A percentile compares a stretch with the other conserved stretches of the same genome.
Conservation (phyloP, 2,113 vertebrate species). For the Bucco capensis region DNA sequence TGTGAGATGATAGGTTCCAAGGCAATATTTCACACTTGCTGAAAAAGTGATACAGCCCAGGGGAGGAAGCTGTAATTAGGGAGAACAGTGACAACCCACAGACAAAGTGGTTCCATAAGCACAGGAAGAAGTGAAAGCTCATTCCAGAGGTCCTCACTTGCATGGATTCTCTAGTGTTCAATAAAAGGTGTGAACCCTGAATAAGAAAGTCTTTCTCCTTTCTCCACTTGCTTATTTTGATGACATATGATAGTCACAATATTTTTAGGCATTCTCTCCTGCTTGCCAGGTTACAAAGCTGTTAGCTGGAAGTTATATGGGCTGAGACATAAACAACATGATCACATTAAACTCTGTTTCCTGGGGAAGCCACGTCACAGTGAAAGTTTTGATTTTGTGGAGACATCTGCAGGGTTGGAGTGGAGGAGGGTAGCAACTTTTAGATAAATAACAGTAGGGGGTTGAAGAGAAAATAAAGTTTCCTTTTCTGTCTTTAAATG, state of each 20-base stretch:
- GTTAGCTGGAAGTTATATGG: neutral
- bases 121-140: conserved; percentile 28
- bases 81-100: conserved; percentile 10
- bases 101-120: conserved; percentile 35
- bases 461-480: neutral
- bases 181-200: conserved; percentile 55
- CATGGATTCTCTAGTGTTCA: conserved; percentile 37
- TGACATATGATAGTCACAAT: conserved; percentile 56
- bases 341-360: neutral
- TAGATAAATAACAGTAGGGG: neutral
- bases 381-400: conserved; percentile 23
- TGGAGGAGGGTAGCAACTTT: neutral
- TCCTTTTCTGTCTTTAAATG: neutral
- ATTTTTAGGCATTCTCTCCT: conserved; percentile 44
- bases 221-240: conserved; percentile 64
- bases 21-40: conserved; percentile 51
- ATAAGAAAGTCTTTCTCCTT: conserved; percentile 41
- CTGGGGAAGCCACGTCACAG: neutral
- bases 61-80: conserved; percentile 20
- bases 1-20: neutral
- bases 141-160: neutral
- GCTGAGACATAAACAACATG: conserved; percentile 35
- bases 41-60: conserved; percentile 38
- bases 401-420: neutral
- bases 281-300: conserved; percentile 42